Evolutionary conservation across 2,888 invertebrate species (phyloP).

Genomic region (Hyposoter didymator): DNA sequence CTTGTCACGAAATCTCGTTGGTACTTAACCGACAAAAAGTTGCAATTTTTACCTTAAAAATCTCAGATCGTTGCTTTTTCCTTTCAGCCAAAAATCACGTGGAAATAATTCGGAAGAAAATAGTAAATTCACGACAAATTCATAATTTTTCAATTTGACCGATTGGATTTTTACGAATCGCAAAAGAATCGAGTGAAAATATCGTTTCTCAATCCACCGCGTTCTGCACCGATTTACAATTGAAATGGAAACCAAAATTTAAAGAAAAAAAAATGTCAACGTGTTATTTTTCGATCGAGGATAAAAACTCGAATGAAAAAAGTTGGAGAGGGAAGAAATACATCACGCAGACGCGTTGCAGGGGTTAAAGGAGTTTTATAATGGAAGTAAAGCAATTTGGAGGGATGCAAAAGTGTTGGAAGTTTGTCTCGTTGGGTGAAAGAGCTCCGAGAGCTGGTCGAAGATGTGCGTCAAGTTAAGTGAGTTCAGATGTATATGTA

Average conservation of each 20-base stretch:
- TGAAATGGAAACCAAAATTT: no score
- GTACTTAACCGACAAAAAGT: not conserved
- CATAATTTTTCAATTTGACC: no score
- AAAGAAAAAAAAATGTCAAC: not conserved
- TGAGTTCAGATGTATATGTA: slow-evolving; percentile 18
- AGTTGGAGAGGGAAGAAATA: slow-evolving; percentile 7
- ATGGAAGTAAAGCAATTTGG: slow-evolving; percentile 73
- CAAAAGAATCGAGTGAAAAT: no score
- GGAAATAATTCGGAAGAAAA: not conserved
- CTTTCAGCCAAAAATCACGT: not conserved
- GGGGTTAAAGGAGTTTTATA: slow-evolving; percentile 51
- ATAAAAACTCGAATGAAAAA: not conserved
- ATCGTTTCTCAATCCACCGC: no score
- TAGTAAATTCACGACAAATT: no score
- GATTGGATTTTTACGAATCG: no score
- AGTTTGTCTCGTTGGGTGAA: slow-evolving; percentile 69
- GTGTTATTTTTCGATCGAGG: not conserved
- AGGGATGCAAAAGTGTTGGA: slow-evolving; percentile 70
- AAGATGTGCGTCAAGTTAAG: slow-evolving; percentile 55
- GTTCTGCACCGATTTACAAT: no score
- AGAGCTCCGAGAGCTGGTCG: slow-evolving; percentile 47
- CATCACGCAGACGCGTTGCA: slow-evolving; percentile 12
- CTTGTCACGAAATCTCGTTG: slow-evolving; percentile 13
- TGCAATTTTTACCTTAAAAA: not conserved
- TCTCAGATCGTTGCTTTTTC: not conserved